Evolutionary conservation across 2,888 invertebrate species (phyloP), one percentile per base, ranked within the genome.

Genomic region (Nemotelus nigrinus): DNA sequence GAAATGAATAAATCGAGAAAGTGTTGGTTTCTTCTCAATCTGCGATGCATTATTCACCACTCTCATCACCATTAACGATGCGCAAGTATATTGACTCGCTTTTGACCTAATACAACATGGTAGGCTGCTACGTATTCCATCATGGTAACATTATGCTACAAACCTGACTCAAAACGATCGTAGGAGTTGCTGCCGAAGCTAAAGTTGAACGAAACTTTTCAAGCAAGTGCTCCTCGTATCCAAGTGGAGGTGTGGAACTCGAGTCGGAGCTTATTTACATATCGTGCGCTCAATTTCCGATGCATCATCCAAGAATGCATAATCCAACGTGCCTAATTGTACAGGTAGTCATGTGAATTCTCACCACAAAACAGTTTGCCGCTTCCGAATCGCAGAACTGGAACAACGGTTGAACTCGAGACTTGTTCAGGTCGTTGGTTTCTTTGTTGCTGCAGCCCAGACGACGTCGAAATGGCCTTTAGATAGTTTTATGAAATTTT

Each of bases 1-100:
- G 70, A 70, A 70, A 70, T 70, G 39, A 55, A 53, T 8, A 70
- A 55, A 6, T 4, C 55, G 53, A 8, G 55, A 43, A 55, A 39
- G 41, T 53, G 65, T 3, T 63, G 63, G 63, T 5, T 43, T 41
- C 63, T 3, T 63, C 39, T 67, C 50, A 50, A 67, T 48, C 67
- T 67, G 47, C 41, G 67, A 48, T 25, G 25, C 0, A 25, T 25
- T 25, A 25, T 25, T 25, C 25, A 25, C 25, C 25, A 1, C 25
- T 25, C 25, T 25, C 25, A 25, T 25, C 25, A 25, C 25, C 25
- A 25, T 25, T 25, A 25, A 25, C 25, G 25, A 25, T 25, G 25
- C 25, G 25, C 25, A 25, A 25, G 25, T 25, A 25, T 25, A 25
- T 25, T 25, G 25, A 25, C 25, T 25, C 50, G 48, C 67, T 67